These are phyloP conservation scores for Cherax destructor DNA, from an alignment of 1,140 invertebrate species.

Conservation along the genomic window DNA sequence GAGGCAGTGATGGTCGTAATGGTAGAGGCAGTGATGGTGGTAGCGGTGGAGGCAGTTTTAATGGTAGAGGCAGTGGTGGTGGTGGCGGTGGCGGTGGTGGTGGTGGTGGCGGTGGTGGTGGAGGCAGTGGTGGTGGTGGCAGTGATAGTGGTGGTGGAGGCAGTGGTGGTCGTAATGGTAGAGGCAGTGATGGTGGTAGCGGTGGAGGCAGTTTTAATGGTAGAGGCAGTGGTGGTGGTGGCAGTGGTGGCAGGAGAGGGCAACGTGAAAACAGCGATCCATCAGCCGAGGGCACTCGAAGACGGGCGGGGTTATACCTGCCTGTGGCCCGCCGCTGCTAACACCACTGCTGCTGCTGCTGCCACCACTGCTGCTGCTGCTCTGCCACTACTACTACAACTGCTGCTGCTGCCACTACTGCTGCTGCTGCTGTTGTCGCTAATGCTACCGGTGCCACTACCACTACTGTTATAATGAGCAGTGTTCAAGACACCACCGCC, in stretches of 20 bases:
- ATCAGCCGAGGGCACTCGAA: background rate
- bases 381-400: background rate
- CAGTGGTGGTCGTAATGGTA: background rate
- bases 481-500: too few species aligned
- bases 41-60: background rate
- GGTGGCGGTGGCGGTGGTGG: background rate
- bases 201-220: background rate
- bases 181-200: background rate
- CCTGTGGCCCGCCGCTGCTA: background rate
- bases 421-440: too few species aligned
- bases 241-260: background rate
- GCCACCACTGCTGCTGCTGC: background rate
- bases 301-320: background rate
- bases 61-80: background rate
- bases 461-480: too few species aligned
- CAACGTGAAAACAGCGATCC: constrained; percentile 14
- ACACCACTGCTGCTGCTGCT: background rate
- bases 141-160: too few species aligned
- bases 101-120: background rate
- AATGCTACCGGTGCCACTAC: background rate
- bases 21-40: background rate
- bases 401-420: background rate
- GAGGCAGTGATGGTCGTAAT: background rate
- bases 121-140: background rate
- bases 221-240: background rate